A percentile compares a stretch with the other conserved stretches of the same genome.
Conservation (phyloP, 2,113 vertebrate species). For the Myrmecobius fasciatus region DNA sequence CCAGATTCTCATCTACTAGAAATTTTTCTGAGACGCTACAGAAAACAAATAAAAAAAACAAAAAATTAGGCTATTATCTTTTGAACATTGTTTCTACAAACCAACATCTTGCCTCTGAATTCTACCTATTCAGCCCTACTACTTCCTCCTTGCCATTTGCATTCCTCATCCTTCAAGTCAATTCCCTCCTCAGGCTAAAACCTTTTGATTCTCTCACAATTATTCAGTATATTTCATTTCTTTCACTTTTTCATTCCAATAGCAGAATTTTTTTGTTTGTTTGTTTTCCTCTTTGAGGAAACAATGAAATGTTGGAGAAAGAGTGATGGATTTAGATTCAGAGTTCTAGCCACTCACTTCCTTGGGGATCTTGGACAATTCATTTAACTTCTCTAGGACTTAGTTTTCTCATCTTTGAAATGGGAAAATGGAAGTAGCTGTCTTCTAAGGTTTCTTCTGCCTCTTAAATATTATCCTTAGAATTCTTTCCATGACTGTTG, state of each 20-base stretch:
- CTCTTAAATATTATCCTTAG: neutral
- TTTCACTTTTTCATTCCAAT: constrained; percentile 6
- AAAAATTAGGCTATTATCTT: fast-evolving
- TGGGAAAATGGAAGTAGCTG: neutral
- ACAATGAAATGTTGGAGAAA: neutral
- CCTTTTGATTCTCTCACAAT: neutral
- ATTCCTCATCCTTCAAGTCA: too few relatives aligned
- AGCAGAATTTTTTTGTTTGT: neutral
- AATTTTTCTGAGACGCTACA: neutral
- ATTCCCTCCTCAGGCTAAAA: neutral
- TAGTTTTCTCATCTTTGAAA: neutral
- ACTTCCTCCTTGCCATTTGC: neutral
- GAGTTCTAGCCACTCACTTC: neutral
- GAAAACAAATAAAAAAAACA: neutral
- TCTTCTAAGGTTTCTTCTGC: neutral
- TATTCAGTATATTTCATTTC: constrained; percentile 16
- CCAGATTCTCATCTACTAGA: neutral
- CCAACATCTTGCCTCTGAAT: neutral
- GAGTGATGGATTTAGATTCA: neutral
- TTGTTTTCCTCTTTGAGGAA: neutral
- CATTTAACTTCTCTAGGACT: neutral
- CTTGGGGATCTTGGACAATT: neutral
- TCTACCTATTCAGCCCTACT: neutral
- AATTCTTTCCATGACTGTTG: neutral
- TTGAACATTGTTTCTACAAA: fast-evolving